These are phyloP conservation scores for Parazoanthus darwini DNA, from an alignment of 92 coral and sea anemone species.

Conservation along the genomic window DNA sequence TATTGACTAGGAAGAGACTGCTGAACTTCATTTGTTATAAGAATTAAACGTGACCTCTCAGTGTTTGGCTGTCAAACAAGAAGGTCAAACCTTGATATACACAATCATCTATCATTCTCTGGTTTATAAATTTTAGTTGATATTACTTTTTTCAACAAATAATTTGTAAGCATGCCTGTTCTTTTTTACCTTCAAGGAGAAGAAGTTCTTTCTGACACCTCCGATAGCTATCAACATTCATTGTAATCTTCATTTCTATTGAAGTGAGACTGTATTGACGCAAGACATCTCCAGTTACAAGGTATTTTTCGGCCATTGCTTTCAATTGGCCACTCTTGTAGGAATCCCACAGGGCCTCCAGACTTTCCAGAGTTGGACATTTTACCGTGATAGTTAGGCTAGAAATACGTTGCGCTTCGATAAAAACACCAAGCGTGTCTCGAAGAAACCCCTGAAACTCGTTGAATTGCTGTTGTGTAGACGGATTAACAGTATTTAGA, in stretches of 20 bases:
- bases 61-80: no score
- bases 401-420: constrained; percentile 1
- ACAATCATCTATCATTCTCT: no score
- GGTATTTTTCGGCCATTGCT: constrained; percentile 2
- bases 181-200: neutral
- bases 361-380: neutral
- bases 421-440: neutral
- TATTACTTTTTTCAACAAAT: no score
- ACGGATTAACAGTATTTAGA: neutral
- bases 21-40: no score
- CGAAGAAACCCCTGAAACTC: neutral
- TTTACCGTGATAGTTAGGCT: neutral
- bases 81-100: no score
- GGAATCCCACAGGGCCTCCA: neutral
- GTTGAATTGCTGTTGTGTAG: neutral
- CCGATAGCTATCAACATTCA: neutral
- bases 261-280: neutral
- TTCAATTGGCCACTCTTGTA: neutral
- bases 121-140: no score
- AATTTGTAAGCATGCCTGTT: no score
- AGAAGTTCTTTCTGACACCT: constrained; percentile 3
- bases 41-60: no score
- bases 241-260: constrained; percentile 1
- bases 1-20: no score
- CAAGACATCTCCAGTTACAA: neutral